Evolutionary conservation across 2,113 vertebrate species (phyloP).

Genomic region (Bujurquina vittata): DNA sequence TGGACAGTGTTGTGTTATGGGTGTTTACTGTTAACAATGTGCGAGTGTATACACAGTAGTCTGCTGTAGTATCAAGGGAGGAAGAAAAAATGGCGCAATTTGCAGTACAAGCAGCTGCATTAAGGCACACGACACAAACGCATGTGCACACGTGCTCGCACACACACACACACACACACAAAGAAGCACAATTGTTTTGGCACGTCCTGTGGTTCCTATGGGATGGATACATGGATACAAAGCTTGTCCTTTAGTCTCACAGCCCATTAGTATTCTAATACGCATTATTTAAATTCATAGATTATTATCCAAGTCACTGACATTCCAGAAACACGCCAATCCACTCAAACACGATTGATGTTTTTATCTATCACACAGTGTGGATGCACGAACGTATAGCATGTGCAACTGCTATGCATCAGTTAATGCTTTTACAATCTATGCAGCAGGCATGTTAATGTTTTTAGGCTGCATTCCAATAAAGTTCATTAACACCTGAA

Average conservation of each 20-base stretch:
- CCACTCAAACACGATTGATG: slow-evolving; percentile 13
- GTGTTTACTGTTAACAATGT: background rate
- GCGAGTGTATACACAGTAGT: background rate
- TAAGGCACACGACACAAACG: background rate
- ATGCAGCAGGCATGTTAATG: background rate
- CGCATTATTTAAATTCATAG: slow-evolving; percentile 21
- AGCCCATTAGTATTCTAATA: slow-evolving; percentile 11
- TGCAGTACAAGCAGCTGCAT: background rate
- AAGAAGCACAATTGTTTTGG: no score
- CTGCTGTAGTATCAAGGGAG: background rate
- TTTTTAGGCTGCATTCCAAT: background rate
- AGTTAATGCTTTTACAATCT: background rate
- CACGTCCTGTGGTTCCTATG: background rate
- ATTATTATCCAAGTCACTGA: slow-evolving; percentile 25
- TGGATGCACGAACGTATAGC: background rate
- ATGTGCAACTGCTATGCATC: background rate
- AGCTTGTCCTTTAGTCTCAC: slow-evolving; percentile 20
- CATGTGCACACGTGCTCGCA: background rate
- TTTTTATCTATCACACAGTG: background rate
- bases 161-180: background rate
- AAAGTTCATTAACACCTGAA: background rate
- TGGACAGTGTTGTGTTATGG: background rate
- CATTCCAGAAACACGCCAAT: slow-evolving; percentile 2
- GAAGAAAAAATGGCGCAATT: background rate
- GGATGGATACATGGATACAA: background rate